Conservation (phyloP, 2,797 vertebrate genomes). For the Pygocentrus nattereri region DNA sequence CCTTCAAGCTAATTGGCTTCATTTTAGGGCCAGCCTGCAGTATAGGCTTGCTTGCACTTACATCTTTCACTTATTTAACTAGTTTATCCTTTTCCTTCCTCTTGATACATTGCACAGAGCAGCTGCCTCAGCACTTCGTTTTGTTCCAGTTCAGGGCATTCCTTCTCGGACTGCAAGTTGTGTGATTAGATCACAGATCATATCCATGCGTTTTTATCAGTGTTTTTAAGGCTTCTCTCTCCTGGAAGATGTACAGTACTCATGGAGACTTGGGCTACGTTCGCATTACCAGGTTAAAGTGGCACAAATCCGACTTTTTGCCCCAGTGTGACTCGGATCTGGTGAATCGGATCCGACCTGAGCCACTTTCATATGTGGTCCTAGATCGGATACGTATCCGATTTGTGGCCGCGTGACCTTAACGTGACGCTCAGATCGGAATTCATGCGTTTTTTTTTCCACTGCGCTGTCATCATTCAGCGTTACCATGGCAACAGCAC, state of each 20-base stretch:
- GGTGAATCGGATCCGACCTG: no score
- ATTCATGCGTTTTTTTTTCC: no score
- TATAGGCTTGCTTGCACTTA: slow-evolving; percentile 73
- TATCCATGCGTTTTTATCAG: slow-evolving; percentile 65
- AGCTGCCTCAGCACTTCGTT: slow-evolving; percentile 73
- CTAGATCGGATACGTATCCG: no score
- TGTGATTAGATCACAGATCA: slow-evolving; percentile 59
- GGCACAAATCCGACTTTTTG: no score
- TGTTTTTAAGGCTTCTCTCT: slow-evolving; percentile 10
- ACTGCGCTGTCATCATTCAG: no score
- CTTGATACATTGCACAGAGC: slow-evolving; percentile 77
- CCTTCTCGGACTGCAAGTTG: slow-evolving; percentile 55
- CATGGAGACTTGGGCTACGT: no score
- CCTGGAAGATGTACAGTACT: neutral
- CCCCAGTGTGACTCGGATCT: no score
- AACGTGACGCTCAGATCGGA: no score
- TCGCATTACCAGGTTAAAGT: no score
- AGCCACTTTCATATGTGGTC: no score
- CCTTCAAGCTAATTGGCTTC: slow-evolving; percentile 69
- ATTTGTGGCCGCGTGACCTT: no score
- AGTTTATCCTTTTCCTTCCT: slow-evolving; percentile 60
- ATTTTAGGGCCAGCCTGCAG: slow-evolving; percentile 65
- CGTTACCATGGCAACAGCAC: no score
- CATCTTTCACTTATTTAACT: slow-evolving; percentile 69
- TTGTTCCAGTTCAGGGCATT: slow-evolving; percentile 54